Evolutionary conservation across 1,140 invertebrate species (phyloP).

Genomic region (Batillaria attramentaria): DNA sequence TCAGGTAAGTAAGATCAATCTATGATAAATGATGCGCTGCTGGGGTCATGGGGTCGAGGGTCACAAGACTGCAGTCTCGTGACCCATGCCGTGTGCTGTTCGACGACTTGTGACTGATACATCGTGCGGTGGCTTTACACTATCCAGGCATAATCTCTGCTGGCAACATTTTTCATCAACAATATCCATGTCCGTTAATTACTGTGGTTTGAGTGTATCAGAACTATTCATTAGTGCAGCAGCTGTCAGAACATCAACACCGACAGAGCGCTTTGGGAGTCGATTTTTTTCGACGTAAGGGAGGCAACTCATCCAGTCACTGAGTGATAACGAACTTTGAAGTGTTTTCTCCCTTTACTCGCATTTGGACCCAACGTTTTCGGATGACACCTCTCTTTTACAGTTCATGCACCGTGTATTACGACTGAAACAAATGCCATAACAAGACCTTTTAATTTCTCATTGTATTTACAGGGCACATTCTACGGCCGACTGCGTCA

Average conservation of each 20-base stretch:
- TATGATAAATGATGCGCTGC: background rate
- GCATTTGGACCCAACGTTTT: background rate
- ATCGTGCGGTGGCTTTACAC: too few relatives aligned
- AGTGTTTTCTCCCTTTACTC: background rate
- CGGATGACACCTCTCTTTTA: background rate
- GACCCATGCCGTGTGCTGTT: too few relatives aligned
- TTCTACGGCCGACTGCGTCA: conserved; percentile 70
- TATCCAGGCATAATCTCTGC: too few relatives aligned
- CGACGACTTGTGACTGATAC: too few relatives aligned
- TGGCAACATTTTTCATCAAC: too few relatives aligned
- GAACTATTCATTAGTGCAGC: too few relatives aligned
- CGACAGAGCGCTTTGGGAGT: too few relatives aligned
- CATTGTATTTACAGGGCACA: conserved; percentile 62
- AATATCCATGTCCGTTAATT: too few relatives aligned
- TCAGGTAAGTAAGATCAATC: conserved; percentile 52
- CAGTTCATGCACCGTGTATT: conserved; percentile 19
- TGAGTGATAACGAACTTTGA: background rate
- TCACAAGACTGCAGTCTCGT: background rate
- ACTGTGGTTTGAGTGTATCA: too few relatives aligned
- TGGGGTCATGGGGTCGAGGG: conserved; percentile 1
- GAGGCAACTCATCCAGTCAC: background rate
- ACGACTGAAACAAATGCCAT: background rate
- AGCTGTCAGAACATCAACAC: too few relatives aligned
- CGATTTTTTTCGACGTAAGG: background rate
- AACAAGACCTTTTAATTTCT: conserved; percentile 27